Evolutionary conservation across 2,113 vertebrate species (phyloP).

Genomic region (Pao palembangensis): DNA sequence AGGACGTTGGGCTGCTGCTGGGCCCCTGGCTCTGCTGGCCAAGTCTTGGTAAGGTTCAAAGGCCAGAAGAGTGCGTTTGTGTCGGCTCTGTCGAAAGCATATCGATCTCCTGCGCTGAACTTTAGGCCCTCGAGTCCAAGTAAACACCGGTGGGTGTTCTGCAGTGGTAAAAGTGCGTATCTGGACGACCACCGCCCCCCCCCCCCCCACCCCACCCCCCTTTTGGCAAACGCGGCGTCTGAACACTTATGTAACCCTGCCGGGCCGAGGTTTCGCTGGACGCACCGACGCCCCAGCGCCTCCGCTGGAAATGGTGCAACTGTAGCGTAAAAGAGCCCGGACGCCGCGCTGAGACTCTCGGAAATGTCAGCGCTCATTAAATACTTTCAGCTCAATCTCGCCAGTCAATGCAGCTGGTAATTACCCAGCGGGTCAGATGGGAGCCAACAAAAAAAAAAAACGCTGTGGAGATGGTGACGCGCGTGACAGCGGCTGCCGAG

Average conservation of each 20-base stretch:
- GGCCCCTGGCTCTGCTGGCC: background rate
- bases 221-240: constrained; percentile 46
- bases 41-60: constrained; percentile 33
- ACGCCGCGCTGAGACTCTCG: constrained; percentile 11
- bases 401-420: constrained; percentile 41
- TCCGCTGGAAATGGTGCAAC: background rate
- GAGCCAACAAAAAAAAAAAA: constrained; percentile 8
- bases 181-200: constrained; percentile 10
- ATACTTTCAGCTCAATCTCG: constrained; percentile 42
- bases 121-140: constrained; percentile 51
- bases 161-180: constrained; percentile 7
- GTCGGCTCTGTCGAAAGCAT: constrained; percentile 49
- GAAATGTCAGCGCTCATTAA: constrained; percentile 57
- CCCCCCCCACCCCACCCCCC: constrained; percentile 11
- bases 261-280: constrained; percentile 1
- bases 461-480: background rate
- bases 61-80: constrained; percentile 36
- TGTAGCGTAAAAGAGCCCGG: background rate
- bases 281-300: background rate
- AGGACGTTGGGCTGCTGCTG: constrained; percentile 20
- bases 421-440: constrained; percentile 42
- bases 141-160: constrained; percentile 52
- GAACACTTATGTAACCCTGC: constrained; percentile 34
- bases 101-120: constrained; percentile 57
- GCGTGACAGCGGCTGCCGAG: background rate